phyloP scores from a whole-genome alignment of 2,888 invertebrate species.

The Xestoiulus laeticollis region DNA sequence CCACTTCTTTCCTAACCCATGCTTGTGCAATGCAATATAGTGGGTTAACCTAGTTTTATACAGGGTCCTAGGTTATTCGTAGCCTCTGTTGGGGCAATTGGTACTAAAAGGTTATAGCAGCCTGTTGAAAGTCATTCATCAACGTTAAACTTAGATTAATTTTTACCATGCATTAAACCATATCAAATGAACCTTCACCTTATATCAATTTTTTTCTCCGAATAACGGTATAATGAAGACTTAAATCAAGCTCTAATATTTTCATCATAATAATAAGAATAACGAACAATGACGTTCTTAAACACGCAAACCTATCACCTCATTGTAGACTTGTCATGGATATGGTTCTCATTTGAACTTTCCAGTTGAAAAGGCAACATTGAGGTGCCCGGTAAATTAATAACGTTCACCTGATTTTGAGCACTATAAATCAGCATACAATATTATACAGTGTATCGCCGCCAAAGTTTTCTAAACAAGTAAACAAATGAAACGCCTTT shows the following conservation, averaged over 20 bases:
- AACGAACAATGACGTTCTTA: not conserved
- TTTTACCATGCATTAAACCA: not conserved
- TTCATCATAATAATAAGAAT: not conserved
- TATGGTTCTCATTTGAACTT: not conserved
- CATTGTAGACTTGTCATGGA: not conserved
- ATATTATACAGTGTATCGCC: not conserved
- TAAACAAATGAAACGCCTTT: constrained; percentile 32
- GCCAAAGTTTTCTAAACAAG: not conserved
- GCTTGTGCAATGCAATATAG: too few species aligned
- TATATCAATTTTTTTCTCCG: too few species aligned
- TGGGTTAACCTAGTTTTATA: too few species aligned
- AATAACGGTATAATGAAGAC: not conserved
- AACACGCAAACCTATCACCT: not conserved
- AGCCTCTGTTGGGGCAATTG: not conserved
- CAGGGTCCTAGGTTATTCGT: not conserved
- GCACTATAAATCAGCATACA: not conserved
- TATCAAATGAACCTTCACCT: not conserved
- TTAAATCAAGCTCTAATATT: not conserved
- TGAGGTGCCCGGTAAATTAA: not conserved
- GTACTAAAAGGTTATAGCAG: not conserved
- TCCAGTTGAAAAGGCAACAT: not conserved
- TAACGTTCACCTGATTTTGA: not conserved
- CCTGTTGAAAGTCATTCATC: not conserved
- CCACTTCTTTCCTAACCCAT: too few species aligned
- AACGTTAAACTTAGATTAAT: not conserved